Conservation (phyloP, 2,888 invertebrate species). For the Dryocosmus kuriphilus region DNA sequence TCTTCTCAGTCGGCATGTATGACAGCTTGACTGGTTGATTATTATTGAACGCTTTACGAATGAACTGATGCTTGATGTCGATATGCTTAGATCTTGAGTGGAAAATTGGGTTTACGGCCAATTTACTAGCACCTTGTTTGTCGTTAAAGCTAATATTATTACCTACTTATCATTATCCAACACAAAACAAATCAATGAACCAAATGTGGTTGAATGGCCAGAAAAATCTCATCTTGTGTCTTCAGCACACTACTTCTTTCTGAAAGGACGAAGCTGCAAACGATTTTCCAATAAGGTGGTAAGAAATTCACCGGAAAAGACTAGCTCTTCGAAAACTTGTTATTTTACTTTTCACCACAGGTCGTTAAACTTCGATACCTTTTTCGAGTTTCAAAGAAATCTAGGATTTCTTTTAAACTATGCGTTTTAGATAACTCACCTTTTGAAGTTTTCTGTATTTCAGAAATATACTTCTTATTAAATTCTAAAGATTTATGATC, state of each 20-base stretch:
- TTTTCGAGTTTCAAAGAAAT: background rate
- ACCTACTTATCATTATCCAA: background rate
- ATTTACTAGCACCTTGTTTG: too few relatives aligned
- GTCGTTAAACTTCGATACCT: background rate
- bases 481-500: too few relatives aligned
- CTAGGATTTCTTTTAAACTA: background rate
- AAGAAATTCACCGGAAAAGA: background rate
- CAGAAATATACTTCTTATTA: background rate
- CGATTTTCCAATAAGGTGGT: background rate
- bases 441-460: too few relatives aligned
- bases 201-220: background rate
- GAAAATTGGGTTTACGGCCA: too few relatives aligned
- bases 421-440: too few relatives aligned
- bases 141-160: too few relatives aligned
- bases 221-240: background rate
- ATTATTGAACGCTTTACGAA: too few relatives aligned
- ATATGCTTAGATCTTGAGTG: too few relatives aligned
- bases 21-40: too few relatives aligned
- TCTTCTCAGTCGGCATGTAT: too few relatives aligned
- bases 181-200: background rate
- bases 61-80: too few relatives aligned
- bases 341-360: background rate
- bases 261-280: background rate
- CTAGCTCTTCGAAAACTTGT: background rate
- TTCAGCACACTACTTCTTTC: background rate